These are phyloP conservation scores for Glaucomys volans DNA, from an alignment of 2,113 vertebrate species.

Conservation along the genomic window DNA sequence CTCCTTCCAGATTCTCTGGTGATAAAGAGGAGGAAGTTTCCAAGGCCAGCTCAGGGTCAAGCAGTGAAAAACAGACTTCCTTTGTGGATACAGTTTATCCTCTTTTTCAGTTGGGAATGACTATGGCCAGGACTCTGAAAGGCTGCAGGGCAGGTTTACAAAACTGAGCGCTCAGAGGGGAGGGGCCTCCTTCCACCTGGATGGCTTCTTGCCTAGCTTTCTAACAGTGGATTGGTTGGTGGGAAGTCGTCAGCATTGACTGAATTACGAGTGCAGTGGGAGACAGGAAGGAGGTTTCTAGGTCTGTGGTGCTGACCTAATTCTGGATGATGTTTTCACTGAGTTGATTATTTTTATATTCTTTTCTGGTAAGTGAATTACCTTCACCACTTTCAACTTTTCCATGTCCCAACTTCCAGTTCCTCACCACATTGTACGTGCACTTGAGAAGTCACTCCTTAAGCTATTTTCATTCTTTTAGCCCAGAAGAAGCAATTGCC, in stretches of 20 bases:
- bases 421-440: slow-evolving; percentile 25
- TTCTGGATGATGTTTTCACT: slow-evolving; percentile 66
- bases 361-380: slow-evolving; percentile 76
- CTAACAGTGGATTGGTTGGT: not conserved
- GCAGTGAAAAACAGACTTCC: not conserved
- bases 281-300: slow-evolving; percentile 69
- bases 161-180: not conserved
- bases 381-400: slow-evolving; percentile 56
- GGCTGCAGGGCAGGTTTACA: not conserved
- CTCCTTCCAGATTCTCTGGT: not conserved
- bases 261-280: not conserved
- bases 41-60: not conserved
- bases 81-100: not conserved
- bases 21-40: slow-evolving; percentile 35
- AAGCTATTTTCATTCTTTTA: not conserved
- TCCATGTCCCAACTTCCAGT: slow-evolving; percentile 50
- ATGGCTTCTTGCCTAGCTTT: not conserved
- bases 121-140: not conserved
- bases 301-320: slow-evolving; percentile 73
- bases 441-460: slow-evolving; percentile 28
- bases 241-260: not conserved
- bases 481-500: not conserved
- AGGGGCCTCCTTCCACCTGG: not conserved
- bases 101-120: not conserved
- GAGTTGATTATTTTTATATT: slow-evolving; percentile 70